Conservation (phyloP, 2,113 vertebrate genomes). For the Alligator sinensis region DNA sequence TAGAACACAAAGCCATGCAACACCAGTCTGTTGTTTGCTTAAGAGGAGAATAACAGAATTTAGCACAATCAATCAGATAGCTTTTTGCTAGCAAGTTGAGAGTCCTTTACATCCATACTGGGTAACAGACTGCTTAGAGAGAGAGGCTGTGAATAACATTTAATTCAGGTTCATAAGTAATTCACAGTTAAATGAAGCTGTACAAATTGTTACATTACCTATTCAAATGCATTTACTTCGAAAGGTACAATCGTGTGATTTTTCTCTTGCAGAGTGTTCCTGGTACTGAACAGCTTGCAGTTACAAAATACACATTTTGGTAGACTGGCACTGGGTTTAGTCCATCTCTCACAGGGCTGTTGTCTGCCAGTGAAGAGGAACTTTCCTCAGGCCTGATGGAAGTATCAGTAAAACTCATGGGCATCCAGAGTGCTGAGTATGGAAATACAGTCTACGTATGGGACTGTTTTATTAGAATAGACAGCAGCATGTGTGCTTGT, state of each 20-base stretch:
- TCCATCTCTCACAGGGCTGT: constrained; percentile 20
- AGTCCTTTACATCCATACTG: too few species aligned
- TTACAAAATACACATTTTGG: constrained; percentile 27
- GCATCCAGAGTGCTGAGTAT: background rate
- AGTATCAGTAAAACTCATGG: constrained; percentile 25
- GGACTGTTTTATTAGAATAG: constrained; percentile 5
- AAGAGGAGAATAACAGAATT: too few species aligned
- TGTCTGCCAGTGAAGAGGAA: constrained; percentile 56
- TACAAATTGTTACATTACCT: background rate
- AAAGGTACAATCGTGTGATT: constrained; percentile 37
- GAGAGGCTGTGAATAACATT: too few species aligned
- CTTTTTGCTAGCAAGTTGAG: too few species aligned
- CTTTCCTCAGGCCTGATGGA: constrained; percentile 30
- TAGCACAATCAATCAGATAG: too few species aligned
- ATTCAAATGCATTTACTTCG: background rate
- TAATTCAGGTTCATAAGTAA: background rate
- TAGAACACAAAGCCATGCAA: too few species aligned
- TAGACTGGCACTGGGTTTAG: constrained; percentile 52
- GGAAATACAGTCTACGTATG: background rate
- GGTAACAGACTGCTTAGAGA: too few species aligned
- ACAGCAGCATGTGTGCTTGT: background rate
- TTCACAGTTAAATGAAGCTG: constrained; percentile 7
- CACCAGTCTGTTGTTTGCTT: too few species aligned
- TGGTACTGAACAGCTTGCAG: constrained; percentile 31
- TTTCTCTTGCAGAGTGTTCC: constrained; percentile 63